Conservation (phyloP, 1,140 invertebrate genomes). For the Rhagoletis pomonella region DNA sequence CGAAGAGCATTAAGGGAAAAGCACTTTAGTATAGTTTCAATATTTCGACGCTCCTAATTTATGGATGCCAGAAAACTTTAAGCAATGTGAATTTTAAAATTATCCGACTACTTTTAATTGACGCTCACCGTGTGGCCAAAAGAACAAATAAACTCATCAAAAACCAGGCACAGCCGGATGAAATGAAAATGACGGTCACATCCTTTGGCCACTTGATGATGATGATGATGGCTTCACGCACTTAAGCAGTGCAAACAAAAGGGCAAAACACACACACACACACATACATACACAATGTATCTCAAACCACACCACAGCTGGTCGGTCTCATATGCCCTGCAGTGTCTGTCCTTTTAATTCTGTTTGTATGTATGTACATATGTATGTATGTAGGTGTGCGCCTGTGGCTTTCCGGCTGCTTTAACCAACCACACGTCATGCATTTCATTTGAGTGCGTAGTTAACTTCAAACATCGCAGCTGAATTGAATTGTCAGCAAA, state of each 20-base stretch:
- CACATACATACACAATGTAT: not conserved
- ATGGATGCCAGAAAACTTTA: too few species aligned
- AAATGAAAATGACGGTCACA: slow-evolving; percentile 19
- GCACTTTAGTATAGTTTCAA: too few species aligned
- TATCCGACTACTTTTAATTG: too few species aligned
- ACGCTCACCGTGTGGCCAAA: not conserved
- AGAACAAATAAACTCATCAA: slow-evolving; percentile 31
- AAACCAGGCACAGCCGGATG: not conserved
- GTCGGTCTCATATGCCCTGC: not conserved
- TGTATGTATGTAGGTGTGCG: not conserved
- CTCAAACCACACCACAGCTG: not conserved
- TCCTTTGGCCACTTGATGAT: slow-evolving; percentile 24
- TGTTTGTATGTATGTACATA: not conserved
- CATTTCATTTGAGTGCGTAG: not conserved
- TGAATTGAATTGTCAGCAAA: not conserved
- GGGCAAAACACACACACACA: not conserved
- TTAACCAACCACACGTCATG: not conserved
- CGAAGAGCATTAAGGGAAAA: too few species aligned
- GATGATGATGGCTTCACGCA: not conserved
- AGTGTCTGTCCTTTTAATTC: not conserved
- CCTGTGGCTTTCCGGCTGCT: not conserved
- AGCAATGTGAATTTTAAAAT: too few species aligned
- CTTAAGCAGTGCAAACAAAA: not conserved
- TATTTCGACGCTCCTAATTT: too few species aligned
- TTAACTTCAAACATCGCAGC: not conserved